A percentile compares a stretch with the other conserved stretches of the same genome.
phyloP scores from a whole-genome alignment of 2,113 vertebrate species.

The Greenwoodochromis staneri region DNA sequence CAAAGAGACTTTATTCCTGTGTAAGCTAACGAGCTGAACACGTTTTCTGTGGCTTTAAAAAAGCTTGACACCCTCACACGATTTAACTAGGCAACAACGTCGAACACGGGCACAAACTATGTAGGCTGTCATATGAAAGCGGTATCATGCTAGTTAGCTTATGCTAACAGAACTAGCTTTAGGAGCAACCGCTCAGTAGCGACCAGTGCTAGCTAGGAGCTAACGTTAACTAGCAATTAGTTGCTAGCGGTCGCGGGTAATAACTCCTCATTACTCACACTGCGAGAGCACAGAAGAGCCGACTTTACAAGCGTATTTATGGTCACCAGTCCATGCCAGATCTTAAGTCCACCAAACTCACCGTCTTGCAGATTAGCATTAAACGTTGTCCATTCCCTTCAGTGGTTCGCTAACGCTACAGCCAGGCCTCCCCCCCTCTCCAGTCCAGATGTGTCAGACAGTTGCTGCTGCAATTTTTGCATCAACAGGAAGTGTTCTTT shows the following conservation, averaged over 20 bases:
- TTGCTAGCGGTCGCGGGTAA: slow-evolving; percentile 7
- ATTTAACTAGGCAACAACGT: background rate
- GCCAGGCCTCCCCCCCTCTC: slow-evolving; percentile 73
- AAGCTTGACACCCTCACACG: background rate
- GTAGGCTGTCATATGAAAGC: slow-evolving; percentile 27
- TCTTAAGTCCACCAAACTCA: slow-evolving; percentile 23
- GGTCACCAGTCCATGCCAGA: background rate
- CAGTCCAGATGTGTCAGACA: slow-evolving; percentile 73
- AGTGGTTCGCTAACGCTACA: slow-evolving; percentile 57
- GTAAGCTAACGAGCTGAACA: background rate
- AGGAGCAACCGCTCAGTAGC: background rate
- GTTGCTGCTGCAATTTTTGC: slow-evolving; percentile 72
- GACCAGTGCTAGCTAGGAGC: background rate
- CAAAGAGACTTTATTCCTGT: background rate
- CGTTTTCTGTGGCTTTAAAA: background rate
- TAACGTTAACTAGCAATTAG: slow-evolving; percentile 20
- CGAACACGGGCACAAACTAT: background rate
- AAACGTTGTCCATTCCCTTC: slow-evolving; percentile 73
- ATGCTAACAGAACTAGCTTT: slow-evolving; percentile 1
- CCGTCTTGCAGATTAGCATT: slow-evolving; percentile 61
- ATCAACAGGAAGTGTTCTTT: slow-evolving; percentile 74
- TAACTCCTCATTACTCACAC: background rate
- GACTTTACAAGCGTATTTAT: background rate
- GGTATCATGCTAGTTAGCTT: slow-evolving; percentile 8
- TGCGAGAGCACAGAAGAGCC: background rate